Evolutionary conservation across 2,113 vertebrate species (phyloP).

Genomic region (Cyprinodon tularosa): DNA sequence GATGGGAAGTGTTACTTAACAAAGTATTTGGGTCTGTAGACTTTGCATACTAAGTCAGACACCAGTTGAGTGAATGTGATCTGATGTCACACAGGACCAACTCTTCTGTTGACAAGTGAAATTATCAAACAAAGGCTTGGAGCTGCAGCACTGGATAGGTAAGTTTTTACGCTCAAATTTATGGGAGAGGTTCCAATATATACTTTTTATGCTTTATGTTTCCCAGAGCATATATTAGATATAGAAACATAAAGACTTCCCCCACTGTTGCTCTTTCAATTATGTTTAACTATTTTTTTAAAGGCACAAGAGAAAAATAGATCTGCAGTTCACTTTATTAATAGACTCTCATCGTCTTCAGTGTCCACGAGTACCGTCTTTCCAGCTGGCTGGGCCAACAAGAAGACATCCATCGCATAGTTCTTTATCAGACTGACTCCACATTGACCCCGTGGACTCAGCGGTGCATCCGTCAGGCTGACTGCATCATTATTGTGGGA

Average conservation of each 20-base stretch:
- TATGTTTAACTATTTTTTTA: constrained; percentile 27
- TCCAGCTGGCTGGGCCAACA: constrained; percentile 97
- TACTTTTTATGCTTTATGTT: background rate
- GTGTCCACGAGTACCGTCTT: constrained; percentile 91
- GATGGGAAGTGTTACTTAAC: background rate
- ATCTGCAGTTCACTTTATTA: constrained; percentile 34
- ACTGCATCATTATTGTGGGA: constrained; percentile 95
- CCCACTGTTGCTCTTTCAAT: constrained; percentile 19
- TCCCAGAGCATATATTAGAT: background rate
- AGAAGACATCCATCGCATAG: constrained; percentile 95
- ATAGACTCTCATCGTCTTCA: constrained; percentile 59
- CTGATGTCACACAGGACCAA: constrained; percentile 80
- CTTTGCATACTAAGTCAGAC: background rate
- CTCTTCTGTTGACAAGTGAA: constrained; percentile 90
- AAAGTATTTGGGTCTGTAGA: background rate
- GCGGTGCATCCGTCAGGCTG: constrained; percentile 93
- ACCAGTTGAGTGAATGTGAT: constrained; percentile 1
- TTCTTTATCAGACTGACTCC: constrained; percentile 93
- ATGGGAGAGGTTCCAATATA: background rate
- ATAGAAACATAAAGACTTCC: background rate
- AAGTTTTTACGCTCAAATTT: background rate
- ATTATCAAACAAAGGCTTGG: constrained; percentile 90
- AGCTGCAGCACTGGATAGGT: constrained; percentile 92
- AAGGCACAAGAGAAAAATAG: constrained; percentile 18
- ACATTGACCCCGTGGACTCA: constrained; percentile 94